These are phyloP conservation scores for Alcis repandata DNA, from an alignment of 2,888 invertebrate species.

Conservation along the genomic window DNA sequence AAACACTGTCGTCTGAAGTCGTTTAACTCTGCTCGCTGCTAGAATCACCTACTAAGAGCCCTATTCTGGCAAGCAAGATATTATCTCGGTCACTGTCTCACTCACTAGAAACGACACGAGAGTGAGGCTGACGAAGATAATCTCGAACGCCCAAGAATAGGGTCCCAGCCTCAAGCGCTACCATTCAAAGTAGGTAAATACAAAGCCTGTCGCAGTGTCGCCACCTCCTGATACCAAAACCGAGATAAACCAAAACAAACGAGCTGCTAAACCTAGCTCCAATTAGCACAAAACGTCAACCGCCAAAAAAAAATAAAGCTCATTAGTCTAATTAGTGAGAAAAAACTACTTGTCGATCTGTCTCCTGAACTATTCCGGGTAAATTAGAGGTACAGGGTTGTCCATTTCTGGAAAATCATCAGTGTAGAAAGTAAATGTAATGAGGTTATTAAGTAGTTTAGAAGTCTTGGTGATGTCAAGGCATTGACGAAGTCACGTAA, in stretches of 20 bases:
- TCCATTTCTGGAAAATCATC: not conserved
- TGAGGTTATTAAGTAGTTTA: too few relatives aligned
- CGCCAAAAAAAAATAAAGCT: slow-evolving; percentile 61
- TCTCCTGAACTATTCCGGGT: slow-evolving; percentile 67
- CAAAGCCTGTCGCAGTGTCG: slow-evolving; percentile 17
- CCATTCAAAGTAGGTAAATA: slow-evolving; percentile 1
- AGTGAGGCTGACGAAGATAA: too few relatives aligned
- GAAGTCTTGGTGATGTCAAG: too few relatives aligned
- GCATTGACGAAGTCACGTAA: too few relatives aligned
- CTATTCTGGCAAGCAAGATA: too few relatives aligned
- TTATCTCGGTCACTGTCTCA: too few relatives aligned
- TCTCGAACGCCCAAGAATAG: too few relatives aligned
- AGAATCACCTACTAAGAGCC: not conserved
- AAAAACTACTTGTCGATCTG: slow-evolving; percentile 70
- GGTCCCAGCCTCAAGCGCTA: not conserved
- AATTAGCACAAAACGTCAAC: slow-evolving; percentile 54
- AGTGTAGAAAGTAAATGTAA: not conserved
- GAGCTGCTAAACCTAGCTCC: slow-evolving; percentile 49
- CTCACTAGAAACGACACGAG: too few relatives aligned
- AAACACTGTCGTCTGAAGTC: too few relatives aligned
- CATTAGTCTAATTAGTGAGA: slow-evolving; percentile 81
- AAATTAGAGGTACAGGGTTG: slow-evolving; percentile 31
- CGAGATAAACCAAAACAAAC: slow-evolving; percentile 46
- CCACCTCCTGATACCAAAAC: slow-evolving; percentile 37
- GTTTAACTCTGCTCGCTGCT: not conserved